A percentile compares a stretch with the other conserved stretches of the same genome.
phyloP scores from a whole-genome alignment of 30 jellyfish, hydroid and myxozoan genomes.

The Cassiopea andromeda region DNA sequence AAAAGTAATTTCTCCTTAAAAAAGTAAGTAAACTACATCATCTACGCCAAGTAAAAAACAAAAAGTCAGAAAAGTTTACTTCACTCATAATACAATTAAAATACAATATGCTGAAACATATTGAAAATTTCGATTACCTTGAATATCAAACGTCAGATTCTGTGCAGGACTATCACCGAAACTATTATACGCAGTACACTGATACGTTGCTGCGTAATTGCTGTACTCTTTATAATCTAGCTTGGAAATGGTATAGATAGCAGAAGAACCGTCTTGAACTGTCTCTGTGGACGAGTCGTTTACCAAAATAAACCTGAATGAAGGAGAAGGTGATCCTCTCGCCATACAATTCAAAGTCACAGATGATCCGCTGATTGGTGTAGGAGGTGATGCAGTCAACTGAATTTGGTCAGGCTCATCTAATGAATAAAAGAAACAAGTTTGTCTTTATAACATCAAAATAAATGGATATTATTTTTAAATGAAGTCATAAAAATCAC shows the following conservation, averaged over 20 bases:
- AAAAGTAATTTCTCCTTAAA: no score
- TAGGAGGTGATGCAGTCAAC: slow-evolving; percentile 7
- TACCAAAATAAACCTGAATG: slow-evolving; percentile 7
- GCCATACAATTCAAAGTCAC: slow-evolving; percentile 41
- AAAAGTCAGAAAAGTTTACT: neutral
- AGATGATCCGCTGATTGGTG: slow-evolving; percentile 39
- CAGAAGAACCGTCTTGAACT: slow-evolving; percentile 14
- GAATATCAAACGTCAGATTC: slow-evolving; percentile 13
- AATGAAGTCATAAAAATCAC: no score
- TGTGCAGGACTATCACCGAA: slow-evolving; percentile 21
- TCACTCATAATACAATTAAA: neutral
- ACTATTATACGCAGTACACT: slow-evolving; percentile 22
- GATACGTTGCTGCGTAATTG: neutral
- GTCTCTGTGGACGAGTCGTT: neutral
- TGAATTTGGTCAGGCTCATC: slow-evolving; percentile 34
- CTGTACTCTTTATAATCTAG: slow-evolving; percentile 13
- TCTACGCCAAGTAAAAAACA: no score
- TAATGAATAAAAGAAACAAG: neutral
- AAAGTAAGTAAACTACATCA: no score
- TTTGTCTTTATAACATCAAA: no score
- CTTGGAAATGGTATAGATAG: neutral
- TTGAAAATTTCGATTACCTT: neutral
- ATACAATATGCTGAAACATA: neutral
- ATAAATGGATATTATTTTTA: neutral
- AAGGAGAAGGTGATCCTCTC: slow-evolving; percentile 33